Base-by-base conservation (phyloP, 2,888 invertebrate genomes). In the Lottia gigantea region DNA sequence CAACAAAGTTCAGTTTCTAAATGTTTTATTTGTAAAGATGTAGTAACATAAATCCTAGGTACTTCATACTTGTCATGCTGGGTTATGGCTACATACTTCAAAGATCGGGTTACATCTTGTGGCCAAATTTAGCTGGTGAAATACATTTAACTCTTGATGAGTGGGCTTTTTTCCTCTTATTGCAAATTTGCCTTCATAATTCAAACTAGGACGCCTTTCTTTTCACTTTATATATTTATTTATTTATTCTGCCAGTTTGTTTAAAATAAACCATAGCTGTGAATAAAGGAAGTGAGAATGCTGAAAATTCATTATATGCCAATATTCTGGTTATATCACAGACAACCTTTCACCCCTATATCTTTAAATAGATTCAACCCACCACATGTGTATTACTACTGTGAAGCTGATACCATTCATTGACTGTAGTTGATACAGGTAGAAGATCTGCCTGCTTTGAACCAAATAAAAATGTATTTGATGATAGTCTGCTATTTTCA, bases 91-190 rank as follows among this genome's bases (percentile, higher is more conserved):
- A 23, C 19, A 55, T 55, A 55, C 55, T 55, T 55, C 23, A 55
- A 19, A 11, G 19, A 55, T 55, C 55, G 23, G 55, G 23, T 55
- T 55, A 19, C 55, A 55, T 12, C 55, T 55, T 55, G 55, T 55
- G 55, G 55, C 55, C 55, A 55, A 55, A 55, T 55, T 55, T 55
- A 55, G 55, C 55, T 55, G 55, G 55, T 55, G 55, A 55, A 55
- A 19, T 23, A 55, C 55, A 55, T 55, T 55, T 40, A 40, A 40
- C 11, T 40, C 19, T 23, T 19, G 55, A 55, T 55, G 55, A 23
- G 23, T 55, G 55, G 19, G 55, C 55, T 23, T 40, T 40, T 40
- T 40, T 8, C 40, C 11, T 40, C 40, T 8, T n/a, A n/a, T n/a
- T 40, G 6, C 40, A 40, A 40, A 40, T 6, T 40, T 40, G 40